Conservation (phyloP, 1,140 invertebrate species). For the Anastrepha obliqua region DNA sequence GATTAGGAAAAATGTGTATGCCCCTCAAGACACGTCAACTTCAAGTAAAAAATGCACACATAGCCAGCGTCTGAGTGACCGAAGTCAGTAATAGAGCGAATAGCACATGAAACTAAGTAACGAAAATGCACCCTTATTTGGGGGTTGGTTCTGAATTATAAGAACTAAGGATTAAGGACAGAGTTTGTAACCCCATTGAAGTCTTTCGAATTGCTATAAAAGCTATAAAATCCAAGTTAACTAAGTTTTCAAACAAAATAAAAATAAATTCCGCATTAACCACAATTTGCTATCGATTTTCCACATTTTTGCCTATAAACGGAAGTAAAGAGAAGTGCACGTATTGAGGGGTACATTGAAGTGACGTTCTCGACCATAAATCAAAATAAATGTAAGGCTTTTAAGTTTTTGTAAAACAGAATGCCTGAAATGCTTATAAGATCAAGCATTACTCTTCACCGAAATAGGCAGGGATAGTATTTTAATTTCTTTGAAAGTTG, state of each 20-base stretch:
- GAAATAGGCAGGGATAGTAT: too few species aligned
- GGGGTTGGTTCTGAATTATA: background rate
- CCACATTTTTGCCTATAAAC: background rate
- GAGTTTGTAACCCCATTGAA: conserved; percentile 34
- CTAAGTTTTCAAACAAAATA: background rate
- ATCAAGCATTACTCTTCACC: too few species aligned
- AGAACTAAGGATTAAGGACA: background rate
- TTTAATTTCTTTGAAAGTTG: too few species aligned
- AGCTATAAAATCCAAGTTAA: background rate
- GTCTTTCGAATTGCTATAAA: conserved; percentile 29
- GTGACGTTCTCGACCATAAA: too few species aligned
- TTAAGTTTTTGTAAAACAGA: too few species aligned
- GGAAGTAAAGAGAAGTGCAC: too few species aligned
- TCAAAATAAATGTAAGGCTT: too few species aligned
- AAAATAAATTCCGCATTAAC: background rate
- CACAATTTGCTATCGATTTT: background rate
- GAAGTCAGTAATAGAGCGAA: background rate
- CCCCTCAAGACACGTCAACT: background rate
- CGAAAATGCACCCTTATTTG: background rate
- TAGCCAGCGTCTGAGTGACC: too few species aligned
- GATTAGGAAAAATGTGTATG: background rate
- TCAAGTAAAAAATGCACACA: background rate
- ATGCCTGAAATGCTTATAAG: too few species aligned
- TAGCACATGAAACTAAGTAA: background rate
- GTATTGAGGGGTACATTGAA: too few species aligned